Conservation (phyloP, 2,888 invertebrate genomes). For the Palloptera scutellata region DNA sequence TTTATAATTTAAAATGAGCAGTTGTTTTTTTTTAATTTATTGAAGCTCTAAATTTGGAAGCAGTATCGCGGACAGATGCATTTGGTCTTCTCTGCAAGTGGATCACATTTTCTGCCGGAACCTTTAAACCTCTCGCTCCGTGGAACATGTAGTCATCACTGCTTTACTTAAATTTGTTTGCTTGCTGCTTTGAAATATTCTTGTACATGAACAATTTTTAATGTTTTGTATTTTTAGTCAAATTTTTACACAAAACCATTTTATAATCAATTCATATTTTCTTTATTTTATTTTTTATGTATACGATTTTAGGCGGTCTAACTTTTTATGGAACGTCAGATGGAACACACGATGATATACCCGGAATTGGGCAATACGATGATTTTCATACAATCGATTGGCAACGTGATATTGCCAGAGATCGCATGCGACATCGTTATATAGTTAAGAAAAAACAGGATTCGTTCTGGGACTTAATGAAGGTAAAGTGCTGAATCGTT, state of each 20-base stretch:
- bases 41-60: too few species aligned
- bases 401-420: conserved; percentile 96
- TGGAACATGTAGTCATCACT: too few species aligned
- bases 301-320: conserved; percentile 53
- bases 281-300: conserved; percentile 22
- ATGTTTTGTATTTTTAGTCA: neutral
- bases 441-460: conserved; percentile 91
- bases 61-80: too few species aligned
- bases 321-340: conserved; percentile 63
- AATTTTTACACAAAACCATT: conserved; percentile 1
- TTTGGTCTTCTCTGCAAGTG: too few species aligned
- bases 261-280: neutral
- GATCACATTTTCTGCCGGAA: too few species aligned
- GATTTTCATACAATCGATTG: conserved; percentile 99
- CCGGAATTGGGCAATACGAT: conserved; percentile 95
- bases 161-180: too few species aligned
- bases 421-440: conserved; percentile 96
- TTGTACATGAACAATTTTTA: neutral
- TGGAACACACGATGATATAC: conserved; percentile 80
- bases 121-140: too few species aligned
- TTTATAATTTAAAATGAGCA: too few species aligned
- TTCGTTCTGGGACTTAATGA: conserved; percentile 87
- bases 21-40: too few species aligned
- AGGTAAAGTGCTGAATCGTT: too few species aligned
- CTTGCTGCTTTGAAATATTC: neutral